These are phyloP conservation scores for Cricetomys ansorgei DNA, from an alignment of 2,113 vertebrate species.

Conservation along the genomic window DNA sequence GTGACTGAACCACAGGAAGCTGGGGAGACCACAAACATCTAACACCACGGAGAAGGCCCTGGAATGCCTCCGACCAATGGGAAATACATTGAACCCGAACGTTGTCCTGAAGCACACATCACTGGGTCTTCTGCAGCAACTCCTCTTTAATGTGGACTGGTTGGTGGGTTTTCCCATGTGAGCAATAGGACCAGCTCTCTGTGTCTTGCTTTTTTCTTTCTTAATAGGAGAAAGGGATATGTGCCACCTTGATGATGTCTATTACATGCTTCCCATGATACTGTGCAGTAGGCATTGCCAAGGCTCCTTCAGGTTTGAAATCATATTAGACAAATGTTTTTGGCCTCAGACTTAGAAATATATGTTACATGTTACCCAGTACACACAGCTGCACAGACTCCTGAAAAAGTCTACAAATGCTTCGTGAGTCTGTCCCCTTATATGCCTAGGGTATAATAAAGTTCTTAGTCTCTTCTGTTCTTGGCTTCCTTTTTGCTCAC, in stretches of 20 bases:
- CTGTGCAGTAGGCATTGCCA: background rate
- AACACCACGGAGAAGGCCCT: constrained; percentile 79
- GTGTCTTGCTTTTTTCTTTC: background rate
- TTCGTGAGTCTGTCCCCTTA: background rate
- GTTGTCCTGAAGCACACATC: constrained; percentile 60
- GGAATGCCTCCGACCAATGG: constrained; percentile 73
- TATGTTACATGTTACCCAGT: background rate
- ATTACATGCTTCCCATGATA: background rate
- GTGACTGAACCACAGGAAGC: constrained; percentile 87
- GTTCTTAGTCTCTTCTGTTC: background rate
- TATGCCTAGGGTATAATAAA: background rate
- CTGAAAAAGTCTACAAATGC: background rate
- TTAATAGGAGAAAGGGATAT: background rate
- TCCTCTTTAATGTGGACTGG: constrained; percentile 6
- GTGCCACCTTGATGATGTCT: background rate
- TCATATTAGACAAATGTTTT: background rate
- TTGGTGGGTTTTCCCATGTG: background rate
- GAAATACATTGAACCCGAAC: background rate
- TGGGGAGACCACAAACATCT: constrained; percentile 88
- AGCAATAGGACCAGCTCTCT: background rate
- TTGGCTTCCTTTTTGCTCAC: background rate
- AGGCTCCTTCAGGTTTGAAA: background rate
- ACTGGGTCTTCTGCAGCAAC: background rate
- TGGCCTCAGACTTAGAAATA: constrained; percentile 5
- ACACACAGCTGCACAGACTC: background rate